Base-by-base conservation (phyloP, 2,113 vertebrate genomes). In the Nannobrachium achirus region DNA sequence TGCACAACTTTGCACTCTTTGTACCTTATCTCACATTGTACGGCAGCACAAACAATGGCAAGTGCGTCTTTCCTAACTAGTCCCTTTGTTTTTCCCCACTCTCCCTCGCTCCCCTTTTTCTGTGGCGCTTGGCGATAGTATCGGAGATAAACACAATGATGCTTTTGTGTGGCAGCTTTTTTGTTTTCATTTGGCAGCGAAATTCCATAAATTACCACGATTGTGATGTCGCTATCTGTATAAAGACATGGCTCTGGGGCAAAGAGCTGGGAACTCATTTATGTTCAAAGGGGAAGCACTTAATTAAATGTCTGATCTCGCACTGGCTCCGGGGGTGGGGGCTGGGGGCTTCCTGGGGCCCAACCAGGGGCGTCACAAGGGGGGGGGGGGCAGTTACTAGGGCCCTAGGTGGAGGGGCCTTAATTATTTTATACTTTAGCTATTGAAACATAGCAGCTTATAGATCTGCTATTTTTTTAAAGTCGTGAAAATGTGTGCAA, bases 301-400 rank as follows among this genome's bases (percentile, higher is more conserved):
- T 13, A 76, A 83, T 86, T 74, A 75, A 73, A 72, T 56, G 74
- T 73, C 73, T 82, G 63, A 83, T 77, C 72, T 73, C 51, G 70
- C 25, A 16, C n/a, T 3, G 38, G 18, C 71, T 65, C 15, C 2
- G 38, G 71, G 64, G 45, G 25, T 33, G 25, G 45, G 66, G 73
- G 48, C 66, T 67, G 15, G 0, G 20, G 1, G 1, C 57, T 63
- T 78, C 38, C 60, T 57, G 19, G 41, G 20, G 41, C 25, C 41
- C 49, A 52, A 56, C 68, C 65, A n/a, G n/a, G n/a, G n/a, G n/a
- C n/a, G n/a, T n/a, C n/a, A n/a, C n/a, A n/a, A n/a, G n/a, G n/a
- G n/a, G n/a, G n/a, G n/a, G n/a, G n/a, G n/a, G n/a, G n/a, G n/a
- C n/a, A n/a, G n/a, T n/a, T n/a, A n/a, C n/a, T n/a, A n/a, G n/a